Evolutionary conservation across 2,797 vertebrate species (phyloP).

Genomic region (Pelodytes ibericus): DNA sequence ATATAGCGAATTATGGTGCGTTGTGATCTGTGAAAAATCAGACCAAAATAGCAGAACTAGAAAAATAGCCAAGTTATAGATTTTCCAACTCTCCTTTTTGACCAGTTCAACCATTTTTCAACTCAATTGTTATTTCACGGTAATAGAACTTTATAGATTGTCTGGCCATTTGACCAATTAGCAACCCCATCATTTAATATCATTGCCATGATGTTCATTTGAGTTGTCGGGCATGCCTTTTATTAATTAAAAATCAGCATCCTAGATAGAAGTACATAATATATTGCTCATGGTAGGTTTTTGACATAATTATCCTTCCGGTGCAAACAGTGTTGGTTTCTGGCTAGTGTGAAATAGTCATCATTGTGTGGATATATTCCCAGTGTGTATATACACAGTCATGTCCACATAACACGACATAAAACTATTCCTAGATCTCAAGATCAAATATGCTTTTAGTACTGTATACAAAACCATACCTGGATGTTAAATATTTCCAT

Average conservation of each 20-base stretch:
- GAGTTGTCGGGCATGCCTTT: no score
- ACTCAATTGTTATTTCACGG: no score
- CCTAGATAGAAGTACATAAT: neutral
- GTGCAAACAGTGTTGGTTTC: neutral
- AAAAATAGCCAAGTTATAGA: no score
- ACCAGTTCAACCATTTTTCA: no score
- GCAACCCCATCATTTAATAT: no score
- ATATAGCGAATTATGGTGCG: no score
- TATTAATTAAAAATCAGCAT: neutral
- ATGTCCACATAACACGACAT: neutral
- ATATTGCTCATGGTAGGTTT: neutral
- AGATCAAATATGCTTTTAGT: constrained; percentile 52
- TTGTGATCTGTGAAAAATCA: no score
- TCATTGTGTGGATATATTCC: neutral
- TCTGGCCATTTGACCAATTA: no score
- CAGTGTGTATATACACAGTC: neutral
- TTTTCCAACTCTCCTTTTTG: no score
- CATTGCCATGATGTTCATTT: no score
- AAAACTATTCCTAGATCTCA: constrained; percentile 42
- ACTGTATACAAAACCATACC: constrained; percentile 39
- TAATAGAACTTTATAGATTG: no score
- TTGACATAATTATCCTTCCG: neutral
- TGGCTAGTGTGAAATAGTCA: neutral
- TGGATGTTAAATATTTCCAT: constrained; percentile 44
- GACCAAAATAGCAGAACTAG: no score